Evolutionary conservation across 2,113 vertebrate genomes (phyloP).

Genomic region (Notothenia coriiceps): DNA sequence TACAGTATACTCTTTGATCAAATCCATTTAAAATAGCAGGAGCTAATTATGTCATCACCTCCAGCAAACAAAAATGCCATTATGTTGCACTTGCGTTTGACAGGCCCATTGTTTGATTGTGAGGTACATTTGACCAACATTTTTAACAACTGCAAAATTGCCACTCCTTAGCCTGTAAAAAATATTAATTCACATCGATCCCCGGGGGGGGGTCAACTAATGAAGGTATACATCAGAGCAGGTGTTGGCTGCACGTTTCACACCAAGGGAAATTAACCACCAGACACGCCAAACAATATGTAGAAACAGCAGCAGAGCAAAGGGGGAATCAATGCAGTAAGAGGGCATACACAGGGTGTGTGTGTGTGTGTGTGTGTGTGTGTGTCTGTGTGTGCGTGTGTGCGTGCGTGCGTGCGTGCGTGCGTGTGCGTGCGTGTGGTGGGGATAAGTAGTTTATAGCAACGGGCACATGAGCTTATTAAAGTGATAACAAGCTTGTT

Average conservation of each 20-base stretch:
- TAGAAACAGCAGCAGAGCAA: conserved; percentile 24
- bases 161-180: neutral
- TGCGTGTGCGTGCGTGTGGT: conserved; percentile 9
- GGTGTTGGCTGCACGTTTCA: neutral
- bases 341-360: neutral
- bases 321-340: conserved; percentile 14
- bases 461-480: conserved; percentile 29
- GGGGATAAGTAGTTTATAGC: conserved; percentile 12
- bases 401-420: conserved; percentile 4
- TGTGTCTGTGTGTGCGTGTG: conserved; percentile 8
- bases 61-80: neutral
- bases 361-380: conserved; percentile 1
- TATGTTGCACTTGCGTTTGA: neutral
- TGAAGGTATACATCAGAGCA: neutral
- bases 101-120: neutral
- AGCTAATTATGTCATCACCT: neutral
- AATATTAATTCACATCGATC: neutral
- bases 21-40: neutral
- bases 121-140: neutral
- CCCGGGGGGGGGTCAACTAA: neutral
- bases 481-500: conserved; percentile 29
- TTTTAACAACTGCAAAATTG: neutral
- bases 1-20: neutral
- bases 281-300: neutral
- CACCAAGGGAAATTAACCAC: conserved; percentile 1